Evolutionary conservation across 2,888 invertebrate genomes (phyloP).

Genomic region (Labia minor): DNA sequence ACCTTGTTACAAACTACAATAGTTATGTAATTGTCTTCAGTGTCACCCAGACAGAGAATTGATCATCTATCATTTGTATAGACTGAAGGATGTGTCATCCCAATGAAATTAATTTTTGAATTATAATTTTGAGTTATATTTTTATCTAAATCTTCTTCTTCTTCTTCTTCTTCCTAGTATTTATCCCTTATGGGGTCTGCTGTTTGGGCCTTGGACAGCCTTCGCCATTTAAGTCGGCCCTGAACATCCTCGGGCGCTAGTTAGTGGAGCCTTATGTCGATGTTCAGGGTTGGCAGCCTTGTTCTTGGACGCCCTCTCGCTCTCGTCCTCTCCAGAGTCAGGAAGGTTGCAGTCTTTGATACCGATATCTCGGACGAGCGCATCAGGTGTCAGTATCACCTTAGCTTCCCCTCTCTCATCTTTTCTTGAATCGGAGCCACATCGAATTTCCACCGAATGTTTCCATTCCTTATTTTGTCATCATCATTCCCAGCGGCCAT

Average conservation of each 20-base stretch:
- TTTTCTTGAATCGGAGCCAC: background rate
- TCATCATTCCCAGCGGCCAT: background rate
- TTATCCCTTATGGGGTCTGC: too few species aligned
- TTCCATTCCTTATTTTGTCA: background rate
- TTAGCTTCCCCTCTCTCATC: background rate
- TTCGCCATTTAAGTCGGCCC: background rate
- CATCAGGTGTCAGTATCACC: background rate
- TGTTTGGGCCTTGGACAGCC: too few species aligned
- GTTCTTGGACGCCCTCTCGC: too few species aligned
- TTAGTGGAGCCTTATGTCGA: background rate
- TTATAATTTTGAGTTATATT: too few species aligned
- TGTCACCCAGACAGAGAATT: too few species aligned
- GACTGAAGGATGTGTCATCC: too few species aligned
- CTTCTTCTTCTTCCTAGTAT: background rate
- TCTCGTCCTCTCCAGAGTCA: background rate
- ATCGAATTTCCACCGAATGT: too few species aligned
- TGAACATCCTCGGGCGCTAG: background rate
- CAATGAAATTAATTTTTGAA: too few species aligned
- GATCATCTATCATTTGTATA: too few species aligned
- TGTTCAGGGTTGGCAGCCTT: background rate
- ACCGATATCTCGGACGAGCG: background rate
- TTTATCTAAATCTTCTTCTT: too few species aligned
- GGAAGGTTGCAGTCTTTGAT: background rate
- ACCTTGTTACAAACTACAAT: too few species aligned
- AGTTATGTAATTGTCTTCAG: too few species aligned